These are phyloP conservation scores for Artibeus lituratus DNA, from an alignment of 2,797 vertebrate species.

Conservation along the genomic window DNA sequence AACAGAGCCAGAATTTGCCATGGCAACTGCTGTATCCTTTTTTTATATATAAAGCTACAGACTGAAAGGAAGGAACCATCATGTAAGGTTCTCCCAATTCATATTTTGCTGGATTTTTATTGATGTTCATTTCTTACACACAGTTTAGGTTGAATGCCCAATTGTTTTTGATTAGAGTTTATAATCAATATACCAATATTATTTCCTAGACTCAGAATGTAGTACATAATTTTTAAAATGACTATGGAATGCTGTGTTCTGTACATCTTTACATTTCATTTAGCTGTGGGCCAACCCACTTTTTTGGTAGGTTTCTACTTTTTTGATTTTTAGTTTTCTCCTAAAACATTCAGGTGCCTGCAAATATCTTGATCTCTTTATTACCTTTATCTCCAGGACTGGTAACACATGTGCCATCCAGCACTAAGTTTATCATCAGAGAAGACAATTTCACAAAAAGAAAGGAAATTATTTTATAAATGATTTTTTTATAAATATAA, in stretches of 20 bases:
- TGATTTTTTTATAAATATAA: not conserved
- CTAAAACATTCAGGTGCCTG: not conserved
- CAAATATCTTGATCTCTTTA: not conserved
- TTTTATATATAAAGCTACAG: conserved; percentile 21
- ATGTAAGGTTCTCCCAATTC: not conserved
- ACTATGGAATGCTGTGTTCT: not conserved
- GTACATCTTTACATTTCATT: not conserved
- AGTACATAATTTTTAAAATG: not conserved
- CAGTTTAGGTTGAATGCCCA: not conserved
- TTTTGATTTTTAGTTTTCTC: not conserved
- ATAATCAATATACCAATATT: not conserved
- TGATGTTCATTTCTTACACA: not conserved
- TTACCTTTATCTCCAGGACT: not conserved
- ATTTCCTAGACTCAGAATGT: not conserved
- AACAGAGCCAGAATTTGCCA: conserved; percentile 47
- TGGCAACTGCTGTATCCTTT: conserved; percentile 30
- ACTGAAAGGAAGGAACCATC: conserved; percentile 10
- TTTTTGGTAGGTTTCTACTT: not conserved
- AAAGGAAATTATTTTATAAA: not conserved
- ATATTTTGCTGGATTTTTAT: not conserved
- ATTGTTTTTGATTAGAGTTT: not conserved
- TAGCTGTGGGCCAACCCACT: not conserved
- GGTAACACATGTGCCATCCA: not conserved
- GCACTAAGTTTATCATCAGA: not conserved
- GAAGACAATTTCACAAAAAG: not conserved